phyloP scores from a whole-genome alignment of 1,140 invertebrate species.

The Papilio aristodemus region DNA sequence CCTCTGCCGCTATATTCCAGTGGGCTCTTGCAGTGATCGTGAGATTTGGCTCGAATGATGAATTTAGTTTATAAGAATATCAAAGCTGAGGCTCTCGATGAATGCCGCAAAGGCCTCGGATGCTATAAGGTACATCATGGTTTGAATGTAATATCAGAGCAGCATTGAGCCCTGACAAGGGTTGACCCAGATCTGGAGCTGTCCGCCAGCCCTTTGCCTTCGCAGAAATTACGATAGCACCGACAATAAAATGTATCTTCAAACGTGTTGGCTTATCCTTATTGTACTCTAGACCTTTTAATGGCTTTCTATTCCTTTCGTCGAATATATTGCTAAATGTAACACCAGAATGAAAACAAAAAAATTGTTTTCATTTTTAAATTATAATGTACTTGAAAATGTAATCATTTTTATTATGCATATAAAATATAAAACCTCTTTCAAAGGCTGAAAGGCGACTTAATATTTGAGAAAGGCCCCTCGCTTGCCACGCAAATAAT shows the following conservation, averaged over 20 bases:
- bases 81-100: not conserved
- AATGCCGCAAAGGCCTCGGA: not conserved
- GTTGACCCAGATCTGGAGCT: not conserved
- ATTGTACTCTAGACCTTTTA: not conserved
- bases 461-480: no score
- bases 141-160: not conserved
- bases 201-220: not conserved
- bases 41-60: no score
- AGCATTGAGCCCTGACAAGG: not conserved
- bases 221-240: conserved; percentile 4
- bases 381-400: no score
- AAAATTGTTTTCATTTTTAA: no score
- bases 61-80: no score
- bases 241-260: conserved; percentile 5
- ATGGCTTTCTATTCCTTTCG: not conserved
- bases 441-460: no score
- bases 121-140: not conserved
- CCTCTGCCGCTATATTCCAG: no score
- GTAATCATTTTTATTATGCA: no score
- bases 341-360: no score
- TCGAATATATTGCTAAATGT: not conserved
- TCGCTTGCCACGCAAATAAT: no score
- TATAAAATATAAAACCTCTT: no score
- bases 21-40: no score
- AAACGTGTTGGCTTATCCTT: conserved; percentile 5